Percentiles rank a stretch among this genome's conserved stretches.
phyloP scores from a whole-genome alignment of 2,888 invertebrate genomes.

The Agrypnus murinus region DNA sequence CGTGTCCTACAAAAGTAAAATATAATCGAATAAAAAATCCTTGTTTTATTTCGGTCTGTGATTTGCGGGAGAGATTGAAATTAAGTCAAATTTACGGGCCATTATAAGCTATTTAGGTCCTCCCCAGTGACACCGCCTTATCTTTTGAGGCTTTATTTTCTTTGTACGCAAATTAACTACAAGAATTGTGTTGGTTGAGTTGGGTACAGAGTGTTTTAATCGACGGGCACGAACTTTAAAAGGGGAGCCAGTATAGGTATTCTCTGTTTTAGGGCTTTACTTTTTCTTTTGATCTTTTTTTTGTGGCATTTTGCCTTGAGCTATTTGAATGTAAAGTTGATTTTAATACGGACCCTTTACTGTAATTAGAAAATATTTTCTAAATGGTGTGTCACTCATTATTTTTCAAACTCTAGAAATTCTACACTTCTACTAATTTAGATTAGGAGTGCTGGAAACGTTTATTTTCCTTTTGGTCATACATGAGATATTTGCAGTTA shows the following conservation, averaged over 20 bases:
- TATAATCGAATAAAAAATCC: not conserved
- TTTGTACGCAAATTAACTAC: slow-evolving; percentile 55
- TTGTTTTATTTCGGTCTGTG: slow-evolving; percentile 36
- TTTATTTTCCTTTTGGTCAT: no score
- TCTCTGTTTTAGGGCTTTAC: not conserved
- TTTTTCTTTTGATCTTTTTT: slow-evolving; percentile 6
- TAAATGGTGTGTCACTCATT: no score
- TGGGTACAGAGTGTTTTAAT: slow-evolving; percentile 30
- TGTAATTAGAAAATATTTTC: not conserved
- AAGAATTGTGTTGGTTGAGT: slow-evolving; percentile 47
- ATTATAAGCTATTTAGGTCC: slow-evolving; percentile 55
- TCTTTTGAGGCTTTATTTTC: slow-evolving; percentile 55
- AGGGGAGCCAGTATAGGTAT: not conserved
- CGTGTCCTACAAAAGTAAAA: slow-evolving; percentile 18
- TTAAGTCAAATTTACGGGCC: slow-evolving; percentile 54
- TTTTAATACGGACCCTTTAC: not conserved
- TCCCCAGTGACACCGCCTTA: slow-evolving; percentile 53
- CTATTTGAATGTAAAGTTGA: no score
- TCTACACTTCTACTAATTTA: no score
- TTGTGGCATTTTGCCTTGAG: not conserved
- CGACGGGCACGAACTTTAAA: slow-evolving; percentile 30
- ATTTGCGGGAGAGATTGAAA: slow-evolving; percentile 44
- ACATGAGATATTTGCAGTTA: no score
- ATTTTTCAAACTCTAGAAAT: no score
- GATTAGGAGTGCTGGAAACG: no score